Evolutionary conservation across 2,888 invertebrate genomes (phyloP), one percentile per base, ranked within the genome.

Genomic region (Acronicta aceris): DNA sequence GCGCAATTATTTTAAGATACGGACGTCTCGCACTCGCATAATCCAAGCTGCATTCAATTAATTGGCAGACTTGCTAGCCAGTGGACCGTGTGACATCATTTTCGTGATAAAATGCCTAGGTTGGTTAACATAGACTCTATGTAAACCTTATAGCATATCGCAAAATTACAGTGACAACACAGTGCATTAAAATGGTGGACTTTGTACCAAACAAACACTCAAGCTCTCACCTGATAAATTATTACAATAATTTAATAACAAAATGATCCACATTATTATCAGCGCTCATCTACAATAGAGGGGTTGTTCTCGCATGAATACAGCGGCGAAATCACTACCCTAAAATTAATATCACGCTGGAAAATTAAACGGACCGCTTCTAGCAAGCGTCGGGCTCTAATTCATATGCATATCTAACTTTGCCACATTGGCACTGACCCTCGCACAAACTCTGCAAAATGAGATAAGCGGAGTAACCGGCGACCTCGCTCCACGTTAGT

Each of bases 311-410:
- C 79, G 81, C 81, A 79, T 82, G 84, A 87, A 84, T 81, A 78
- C 51, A 76, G 72, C 83, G 76, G 76, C 82, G 80, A 83, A 88
- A 88, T 88, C 87, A 82, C 86, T 84, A 87, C 88, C 90, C 90
- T 85, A 78, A 87, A 89, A 90, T 89, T 88, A 88, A 89, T 88
- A 89, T 86, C 72, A 89, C 81, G 75, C 89, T 81, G 85, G 85
- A 74, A 89, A 91, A 89, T 92, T 88, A 88, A 92, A 89, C 77
- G 78, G 83, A 76, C 71, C 72, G 76, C 78, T 81, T 75, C 75
- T 72, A 78, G 74, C 64, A 71, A 76, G 60, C 72, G 72, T 66
- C 67, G 60, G 63, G 55, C 62, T 79, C 78, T 81, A 82, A 82
- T 83, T 86, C 82, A 79, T 80, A 82, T 81, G 85, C 84, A 83